Conservation (phyloP, 2,888 invertebrate species). For the Meta bourneti region DNA sequence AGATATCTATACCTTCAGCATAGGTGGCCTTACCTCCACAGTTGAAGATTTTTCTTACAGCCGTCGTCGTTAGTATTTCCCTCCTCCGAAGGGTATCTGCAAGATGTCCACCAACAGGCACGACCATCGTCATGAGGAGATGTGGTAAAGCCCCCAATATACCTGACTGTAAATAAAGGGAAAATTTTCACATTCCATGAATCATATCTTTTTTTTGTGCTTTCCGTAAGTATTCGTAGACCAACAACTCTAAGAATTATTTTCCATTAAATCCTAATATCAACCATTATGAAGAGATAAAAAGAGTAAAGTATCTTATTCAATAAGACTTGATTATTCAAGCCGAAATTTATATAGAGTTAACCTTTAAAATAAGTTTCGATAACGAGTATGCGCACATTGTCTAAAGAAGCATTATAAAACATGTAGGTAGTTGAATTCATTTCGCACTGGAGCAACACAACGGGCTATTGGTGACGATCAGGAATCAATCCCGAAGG, state of each 20-base stretch:
- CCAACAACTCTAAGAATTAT: background rate
- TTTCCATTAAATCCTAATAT: background rate
- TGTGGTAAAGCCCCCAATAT: constrained; percentile 97
- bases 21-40: constrained; percentile 87
- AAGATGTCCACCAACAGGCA: constrained; percentile 97
- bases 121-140: constrained; percentile 97
- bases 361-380: too few relatives aligned
- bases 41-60: constrained; percentile 96
- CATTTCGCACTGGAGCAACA: too few relatives aligned
- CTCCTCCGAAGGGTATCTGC: constrained; percentile 95
- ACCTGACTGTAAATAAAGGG: constrained; percentile 86
- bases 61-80: constrained; percentile 94
- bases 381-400: too few relatives aligned
- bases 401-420: too few relatives aligned
- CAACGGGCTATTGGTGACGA: too few relatives aligned
- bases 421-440: too few relatives aligned
- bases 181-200: background rate
- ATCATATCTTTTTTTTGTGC: background rate
- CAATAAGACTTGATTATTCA: too few relatives aligned
- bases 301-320: too few relatives aligned
- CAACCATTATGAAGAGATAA: too few relatives aligned
- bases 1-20: too few relatives aligned
- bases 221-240: background rate
- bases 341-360: too few relatives aligned
- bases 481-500: too few relatives aligned